Evolutionary conservation across 2,888 invertebrate genomes (phyloP).

Genomic region (Laspeyria flexula): DNA sequence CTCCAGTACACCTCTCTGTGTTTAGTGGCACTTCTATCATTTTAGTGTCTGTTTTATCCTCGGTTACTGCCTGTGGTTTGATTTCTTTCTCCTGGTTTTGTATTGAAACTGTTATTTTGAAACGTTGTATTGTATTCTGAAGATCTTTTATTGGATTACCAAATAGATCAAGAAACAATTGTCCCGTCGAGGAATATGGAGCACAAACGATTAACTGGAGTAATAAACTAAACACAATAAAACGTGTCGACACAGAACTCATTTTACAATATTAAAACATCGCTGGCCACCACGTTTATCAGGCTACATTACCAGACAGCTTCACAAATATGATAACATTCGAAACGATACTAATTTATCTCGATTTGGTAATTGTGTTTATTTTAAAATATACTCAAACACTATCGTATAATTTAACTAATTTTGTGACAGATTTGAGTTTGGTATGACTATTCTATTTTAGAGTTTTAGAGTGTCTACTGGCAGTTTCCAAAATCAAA

Average conservation of each 20-base stretch:
- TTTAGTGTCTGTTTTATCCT: constrained; percentile 26
- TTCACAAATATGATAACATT: constrained; percentile 45
- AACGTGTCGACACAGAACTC: constrained; percentile 67
- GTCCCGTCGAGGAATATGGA: constrained; percentile 53
- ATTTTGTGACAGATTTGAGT: no score
- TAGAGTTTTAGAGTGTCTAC: no score
- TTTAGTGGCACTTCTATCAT: constrained; percentile 76
- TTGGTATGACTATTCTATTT: no score
- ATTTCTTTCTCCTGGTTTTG: constrained; percentile 16
- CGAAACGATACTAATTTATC: constrained; percentile 36
- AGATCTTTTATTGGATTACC: constrained; percentile 73
- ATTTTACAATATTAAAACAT: constrained; percentile 67
- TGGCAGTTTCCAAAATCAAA: no score
- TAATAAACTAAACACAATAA: constrained; percentile 65
- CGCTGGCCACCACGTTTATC: constrained; percentile 59
- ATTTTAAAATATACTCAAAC: constrained; percentile 14
- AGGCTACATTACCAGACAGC: constrained; percentile 47
- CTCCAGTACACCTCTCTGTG: constrained; percentile 49
- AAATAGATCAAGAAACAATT: constrained; percentile 65
- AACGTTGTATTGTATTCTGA: constrained; percentile 31
- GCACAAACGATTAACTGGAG: constrained; percentile 58
- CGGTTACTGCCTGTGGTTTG: constrained; percentile 11
- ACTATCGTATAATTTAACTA: no score
- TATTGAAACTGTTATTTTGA: constrained; percentile 14
- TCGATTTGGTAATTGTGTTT: constrained; percentile 17